These are phyloP conservation scores for Takifugu rubripes DNA, from an alignment of 2,797 vertebrate genomes.

Conservation along the genomic window DNA sequence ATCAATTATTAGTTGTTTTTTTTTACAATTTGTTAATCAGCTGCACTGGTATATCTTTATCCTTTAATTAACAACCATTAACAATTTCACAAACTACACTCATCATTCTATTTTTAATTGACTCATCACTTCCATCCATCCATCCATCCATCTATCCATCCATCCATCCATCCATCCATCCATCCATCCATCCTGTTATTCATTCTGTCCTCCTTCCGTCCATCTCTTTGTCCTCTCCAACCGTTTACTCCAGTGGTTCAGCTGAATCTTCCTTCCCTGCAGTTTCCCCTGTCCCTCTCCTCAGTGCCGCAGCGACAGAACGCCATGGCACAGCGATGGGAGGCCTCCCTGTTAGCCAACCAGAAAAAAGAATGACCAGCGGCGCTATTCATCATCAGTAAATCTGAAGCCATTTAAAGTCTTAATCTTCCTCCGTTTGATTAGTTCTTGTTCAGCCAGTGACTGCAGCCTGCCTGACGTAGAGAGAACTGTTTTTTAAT, in stretches of 20 bases:
- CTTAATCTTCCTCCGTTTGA: not conserved
- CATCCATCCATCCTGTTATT: constrained; percentile 3
- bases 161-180: not conserved
- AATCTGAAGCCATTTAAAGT: not conserved
- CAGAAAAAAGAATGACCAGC: constrained; percentile 60
- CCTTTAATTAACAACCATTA: not conserved
- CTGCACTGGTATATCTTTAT: not conserved
- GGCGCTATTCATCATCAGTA: constrained; percentile 30
- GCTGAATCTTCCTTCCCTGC: constrained; percentile 57
- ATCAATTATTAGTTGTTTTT: no score
- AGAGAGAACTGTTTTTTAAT: not conserved
- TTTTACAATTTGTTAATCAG: not conserved
- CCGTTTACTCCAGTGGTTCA: constrained; percentile 53
- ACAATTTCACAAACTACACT: not conserved
- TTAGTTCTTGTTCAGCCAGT: not conserved
- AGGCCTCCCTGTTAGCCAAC: constrained; percentile 65
- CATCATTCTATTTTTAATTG: not conserved
- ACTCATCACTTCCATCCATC: not conserved
- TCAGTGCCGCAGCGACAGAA: constrained; percentile 59
- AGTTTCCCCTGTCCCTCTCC: constrained; percentile 62
- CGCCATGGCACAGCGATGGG: constrained; percentile 70
- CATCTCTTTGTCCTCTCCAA: not conserved
- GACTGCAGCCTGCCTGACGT: not conserved
- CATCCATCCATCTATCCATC: constrained; percentile 2
- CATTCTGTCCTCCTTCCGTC: no score